Evolutionary conservation across 2,113 vertebrate genomes (phyloP), one percentile per base, ranked within the genome.

Genomic region (Burhinus bistriatus): DNA sequence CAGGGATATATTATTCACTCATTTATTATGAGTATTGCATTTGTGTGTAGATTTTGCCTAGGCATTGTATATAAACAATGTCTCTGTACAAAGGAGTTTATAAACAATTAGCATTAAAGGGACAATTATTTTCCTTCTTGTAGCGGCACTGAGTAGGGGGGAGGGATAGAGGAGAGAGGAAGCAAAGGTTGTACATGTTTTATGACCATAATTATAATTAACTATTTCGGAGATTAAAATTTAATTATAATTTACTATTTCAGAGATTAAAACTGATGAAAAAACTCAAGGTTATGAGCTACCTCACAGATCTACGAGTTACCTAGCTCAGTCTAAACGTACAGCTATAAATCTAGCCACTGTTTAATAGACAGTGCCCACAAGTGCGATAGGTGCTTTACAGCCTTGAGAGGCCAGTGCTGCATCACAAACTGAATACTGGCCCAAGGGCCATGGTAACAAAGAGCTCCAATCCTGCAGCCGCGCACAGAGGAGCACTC

Each of bases 121-220:
- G 36, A 90, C 84, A 87, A 86, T 95, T 94, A 92, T 94, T 79
- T 97, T 89, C 69, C 38, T 94, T 80, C 78, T 70, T 69, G 45
- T 69, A 90, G 80, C 78, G 91, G 75, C n/a, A 61, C 62, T 38
- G 62, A 66, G 64, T 51, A 51, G 44, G 40, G 88, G 58, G 68
- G 83, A 51, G 36, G 54, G 69, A 83, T 16, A 30, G 34, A 90
- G 18, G 38, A 72, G 51, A 82, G n/a, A 88, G 69, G 72, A 88
- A 91, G 77, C 59, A 83, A 94, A 96, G 87, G 82, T 84, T 87
- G 71, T 57, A 57, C 52, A 27, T 75, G 77, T 89, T 96, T 93
- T 95, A 95, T 93, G 81, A 81, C 93, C 82, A 45, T 89, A 95
- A 97, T 94, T 96, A 90, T 42, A 92, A 91, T 88, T 71, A 95